Evolutionary conservation across 1,140 invertebrate species (phyloP).

Genomic region (Brachionus koreanus): DNA sequence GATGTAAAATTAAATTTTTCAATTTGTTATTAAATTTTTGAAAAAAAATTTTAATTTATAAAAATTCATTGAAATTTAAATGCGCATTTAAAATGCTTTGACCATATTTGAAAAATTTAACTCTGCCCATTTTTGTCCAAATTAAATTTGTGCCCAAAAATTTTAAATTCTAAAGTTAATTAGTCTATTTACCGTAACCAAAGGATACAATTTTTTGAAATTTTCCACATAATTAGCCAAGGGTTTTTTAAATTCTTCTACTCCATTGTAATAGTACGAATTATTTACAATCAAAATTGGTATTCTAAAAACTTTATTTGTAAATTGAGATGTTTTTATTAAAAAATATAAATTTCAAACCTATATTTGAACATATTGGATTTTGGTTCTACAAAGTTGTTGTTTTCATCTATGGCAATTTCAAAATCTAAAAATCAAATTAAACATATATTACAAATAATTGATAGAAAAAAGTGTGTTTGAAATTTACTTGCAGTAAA

Average conservation of each 20-base stretch:
- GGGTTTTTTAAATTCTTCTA: conserved; percentile 24
- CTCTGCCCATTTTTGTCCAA: too few relatives aligned
- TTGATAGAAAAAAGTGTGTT: neutral
- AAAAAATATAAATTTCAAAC: too few relatives aligned
- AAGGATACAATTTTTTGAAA: conserved; percentile 38
- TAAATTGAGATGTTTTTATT: too few relatives aligned
- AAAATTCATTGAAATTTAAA: too few relatives aligned
- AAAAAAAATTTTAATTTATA: too few relatives aligned
- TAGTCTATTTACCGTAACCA: neutral
- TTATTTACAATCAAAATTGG: conserved; percentile 35
- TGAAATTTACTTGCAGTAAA: conserved; percentile 22
- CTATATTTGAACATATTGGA: conserved; percentile 10
- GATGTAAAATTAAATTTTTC: too few relatives aligned
- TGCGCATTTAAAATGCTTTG: too few relatives aligned
- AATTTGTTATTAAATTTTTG: too few relatives aligned
- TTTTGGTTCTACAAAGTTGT: conserved; percentile 1
- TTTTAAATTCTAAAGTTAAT: too few relatives aligned
- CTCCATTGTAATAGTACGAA: neutral
- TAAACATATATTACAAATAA: neutral
- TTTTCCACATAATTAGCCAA: conserved; percentile 20
- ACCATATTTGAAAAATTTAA: too few relatives aligned
- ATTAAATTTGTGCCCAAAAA: too few relatives aligned
- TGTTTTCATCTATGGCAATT: conserved; percentile 35
- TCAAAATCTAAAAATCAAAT: neutral
- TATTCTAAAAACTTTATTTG: neutral